Base-by-base conservation (phyloP, 35 echinoderm and acorn worm genomes). In the Apostichopus japonicus region DNA sequence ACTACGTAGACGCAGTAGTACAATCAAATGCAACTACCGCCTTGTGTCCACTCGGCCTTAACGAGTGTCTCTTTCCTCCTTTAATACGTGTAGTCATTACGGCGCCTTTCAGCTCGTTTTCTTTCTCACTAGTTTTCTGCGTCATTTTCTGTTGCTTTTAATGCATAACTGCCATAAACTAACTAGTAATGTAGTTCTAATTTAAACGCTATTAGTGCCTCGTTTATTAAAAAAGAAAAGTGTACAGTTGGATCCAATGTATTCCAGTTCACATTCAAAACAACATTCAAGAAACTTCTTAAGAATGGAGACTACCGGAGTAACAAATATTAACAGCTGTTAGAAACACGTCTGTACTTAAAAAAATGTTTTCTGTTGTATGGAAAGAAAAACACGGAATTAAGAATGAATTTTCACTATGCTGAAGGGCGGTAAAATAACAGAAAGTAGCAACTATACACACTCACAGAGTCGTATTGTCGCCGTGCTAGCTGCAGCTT, bases 401-500 rank as follows among this genome's bases (percentile, higher is more conserved):
- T 75, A 84, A 84, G 56, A 55, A 84, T 84, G 81, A 84, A 84
- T 84, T 84, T 84, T 58, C 56, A 57, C 81, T 54, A 84, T 84
- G 81, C 81, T 84, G 21, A 57, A 58, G 55, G 81, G 81, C 81
- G 55, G 81, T 84, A 80, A 80, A 80, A 80, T 84, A 84, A 84
- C 53, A 84, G 81, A 84, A 84, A 84, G 81, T 84, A 84, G 54
- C 81, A 84, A 84, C 81, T 84, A 57, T 58, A 84, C 81, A 23
- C 81, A 54, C 22, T 75, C 78, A 24, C 67, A 78, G 77, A 90
- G 93, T 88, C 87, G 53, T 51, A 81, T 77, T 94, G 93, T 94
- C 93, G 93, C 93, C 87, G 58, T 81, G 59, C 86, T 80, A 90
- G 89, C 83, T 91, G 90, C 79, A 84, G 93, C 88, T 94, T 90